Evolutionary conservation across 1,140 invertebrate species (phyloP).

Genomic region (Panulirus ornatus): DNA sequence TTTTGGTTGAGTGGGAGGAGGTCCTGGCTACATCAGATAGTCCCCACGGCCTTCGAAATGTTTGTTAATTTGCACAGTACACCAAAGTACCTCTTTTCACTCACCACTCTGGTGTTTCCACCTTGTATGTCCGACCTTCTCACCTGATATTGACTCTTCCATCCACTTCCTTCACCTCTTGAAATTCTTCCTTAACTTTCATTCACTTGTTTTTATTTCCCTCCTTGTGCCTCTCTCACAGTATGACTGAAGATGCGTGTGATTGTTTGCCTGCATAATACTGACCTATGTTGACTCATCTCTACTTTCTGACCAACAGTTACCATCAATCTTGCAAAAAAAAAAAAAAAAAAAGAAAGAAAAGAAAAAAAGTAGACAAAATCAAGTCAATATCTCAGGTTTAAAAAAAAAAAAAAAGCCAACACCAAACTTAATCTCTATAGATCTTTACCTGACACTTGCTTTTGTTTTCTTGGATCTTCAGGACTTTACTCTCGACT

Average conservation of each 20-base stretch:
- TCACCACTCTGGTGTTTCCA: conserved; percentile 10
- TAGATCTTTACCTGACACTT: conserved; percentile 69
- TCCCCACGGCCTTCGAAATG: background rate
- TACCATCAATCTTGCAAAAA: conserved; percentile 64
- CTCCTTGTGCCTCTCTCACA: conserved; percentile 43
- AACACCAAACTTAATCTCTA: conserved; percentile 35
- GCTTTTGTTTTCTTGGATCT: conserved; percentile 75
- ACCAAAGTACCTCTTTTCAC: background rate
- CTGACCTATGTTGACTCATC: conserved; percentile 59
- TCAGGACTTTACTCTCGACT: conserved; percentile 83
- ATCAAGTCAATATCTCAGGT: conserved; percentile 30
- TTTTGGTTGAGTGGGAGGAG: no score
- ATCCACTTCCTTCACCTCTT: conserved; percentile 59
- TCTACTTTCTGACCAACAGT: conserved; percentile 74
- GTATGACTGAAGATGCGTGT: conserved; percentile 60
- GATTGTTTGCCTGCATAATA: conserved; percentile 45
- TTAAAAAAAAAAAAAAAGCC: no score
- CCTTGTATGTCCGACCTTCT: conserved; percentile 47
- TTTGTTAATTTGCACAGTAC: background rate
- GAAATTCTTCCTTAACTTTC: conserved; percentile 53
- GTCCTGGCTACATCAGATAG: no score
- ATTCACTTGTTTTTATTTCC: conserved; percentile 26
- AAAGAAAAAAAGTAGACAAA: conserved; percentile 21
- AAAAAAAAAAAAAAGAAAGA: conserved; percentile 27
- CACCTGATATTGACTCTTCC: conserved; percentile 41